Evolutionary conservation across 1,140 invertebrate species (phyloP).

Genomic region (Zaprionus davidi): DNA sequence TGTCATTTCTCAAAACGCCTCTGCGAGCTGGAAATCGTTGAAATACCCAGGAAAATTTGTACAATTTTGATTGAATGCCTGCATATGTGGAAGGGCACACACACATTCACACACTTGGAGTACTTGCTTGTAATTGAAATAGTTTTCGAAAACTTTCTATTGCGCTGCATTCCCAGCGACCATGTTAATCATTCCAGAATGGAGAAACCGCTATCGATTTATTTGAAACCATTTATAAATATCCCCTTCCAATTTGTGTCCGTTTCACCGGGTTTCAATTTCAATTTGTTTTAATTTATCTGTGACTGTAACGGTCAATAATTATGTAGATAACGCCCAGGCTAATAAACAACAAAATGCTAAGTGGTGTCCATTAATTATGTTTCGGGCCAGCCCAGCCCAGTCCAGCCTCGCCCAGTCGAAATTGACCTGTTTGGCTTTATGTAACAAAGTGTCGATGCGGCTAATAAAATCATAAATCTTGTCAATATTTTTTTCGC

Average conservation of each 20-base stretch:
- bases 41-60: constrained; percentile 46
- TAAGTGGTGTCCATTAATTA: constrained; percentile 68
- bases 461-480: constrained; percentile 75
- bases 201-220: background rate
- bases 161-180: no score
- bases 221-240: background rate
- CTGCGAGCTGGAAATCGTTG: constrained; percentile 30
- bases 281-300: constrained; percentile 18
- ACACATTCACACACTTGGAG: background rate
- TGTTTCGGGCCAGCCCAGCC: constrained; percentile 24
- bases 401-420: constrained; percentile 1
- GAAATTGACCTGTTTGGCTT: constrained; percentile 52
- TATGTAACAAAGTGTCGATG: constrained; percentile 74
- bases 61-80: constrained; percentile 42
- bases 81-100: constrained; percentile 34
- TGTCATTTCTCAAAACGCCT: constrained; percentile 35
- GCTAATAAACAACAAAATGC: constrained; percentile 69
- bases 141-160: constrained; percentile 12
- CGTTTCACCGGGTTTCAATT: constrained; percentile 4
- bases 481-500: constrained; percentile 67
- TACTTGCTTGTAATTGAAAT: constrained; percentile 2
- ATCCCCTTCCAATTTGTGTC: constrained; percentile 8
- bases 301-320: constrained; percentile 48
- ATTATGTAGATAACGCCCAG: constrained; percentile 46
- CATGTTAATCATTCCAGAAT: constrained; percentile 4